Evolutionary conservation across 1,140 invertebrate species (phyloP).

Genomic region (Aphaenogaster floridana): DNA sequence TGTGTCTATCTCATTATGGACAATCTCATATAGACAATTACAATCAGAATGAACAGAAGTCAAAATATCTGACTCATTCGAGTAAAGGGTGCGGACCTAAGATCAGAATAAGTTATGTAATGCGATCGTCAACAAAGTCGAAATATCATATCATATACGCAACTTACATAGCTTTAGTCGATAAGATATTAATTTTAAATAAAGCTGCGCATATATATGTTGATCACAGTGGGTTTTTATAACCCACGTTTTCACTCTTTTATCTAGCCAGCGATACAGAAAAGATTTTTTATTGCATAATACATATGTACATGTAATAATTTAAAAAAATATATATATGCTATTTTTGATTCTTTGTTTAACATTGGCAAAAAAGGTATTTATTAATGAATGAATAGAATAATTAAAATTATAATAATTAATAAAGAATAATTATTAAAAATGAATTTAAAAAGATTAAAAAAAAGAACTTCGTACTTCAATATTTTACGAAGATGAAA

Average conservation of each 20-base stretch:
- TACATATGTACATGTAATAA: neutral
- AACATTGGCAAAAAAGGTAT: too few relatives aligned
- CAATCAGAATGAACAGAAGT: neutral
- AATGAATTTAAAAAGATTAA: neutral
- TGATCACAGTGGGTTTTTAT: constrained; percentile 22
- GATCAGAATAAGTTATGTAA: constrained; percentile 4
- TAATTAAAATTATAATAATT: neutral
- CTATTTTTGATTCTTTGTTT: neutral
- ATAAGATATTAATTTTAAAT: constrained; percentile 68
- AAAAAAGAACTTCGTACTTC: neutral
- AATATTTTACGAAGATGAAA: neutral
- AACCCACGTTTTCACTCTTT: neutral
- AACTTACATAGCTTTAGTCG: neutral
- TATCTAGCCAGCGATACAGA: constrained; percentile 24
- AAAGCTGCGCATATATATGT: neutral
- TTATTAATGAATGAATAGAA: neutral
- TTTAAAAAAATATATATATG: neutral
- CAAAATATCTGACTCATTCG: neutral
- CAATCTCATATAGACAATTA: neutral
- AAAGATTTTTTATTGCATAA: neutral
- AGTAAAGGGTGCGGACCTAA: neutral
- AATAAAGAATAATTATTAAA: neutral
- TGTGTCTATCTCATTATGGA: neutral
- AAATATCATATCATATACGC: neutral
- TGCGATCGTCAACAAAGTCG: neutral